These are phyloP conservation scores for Tetrax tetrax DNA, from an alignment of 2,113 vertebrate species.

Conservation along the genomic window DNA sequence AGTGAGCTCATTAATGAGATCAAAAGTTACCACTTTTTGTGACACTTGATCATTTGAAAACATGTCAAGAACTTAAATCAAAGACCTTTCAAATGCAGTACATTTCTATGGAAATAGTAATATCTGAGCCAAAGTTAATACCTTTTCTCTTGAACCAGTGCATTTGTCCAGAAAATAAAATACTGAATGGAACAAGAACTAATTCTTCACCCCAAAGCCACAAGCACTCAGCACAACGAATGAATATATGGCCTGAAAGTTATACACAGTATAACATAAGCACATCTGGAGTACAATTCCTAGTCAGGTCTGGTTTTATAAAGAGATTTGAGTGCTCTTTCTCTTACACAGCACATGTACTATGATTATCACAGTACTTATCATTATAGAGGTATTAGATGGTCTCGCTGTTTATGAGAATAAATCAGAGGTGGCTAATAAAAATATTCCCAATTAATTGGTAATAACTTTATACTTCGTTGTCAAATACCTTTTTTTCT, in stretches of 20 bases:
- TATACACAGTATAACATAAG: background rate
- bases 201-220: background rate
- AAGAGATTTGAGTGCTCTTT: background rate
- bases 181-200: background rate
- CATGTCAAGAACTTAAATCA: conserved; percentile 36
- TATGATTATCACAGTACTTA: background rate
- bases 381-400: background rate
- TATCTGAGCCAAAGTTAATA: conserved; percentile 7
- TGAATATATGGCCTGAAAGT: background rate
- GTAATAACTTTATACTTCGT: background rate
- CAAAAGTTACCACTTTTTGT: conserved; percentile 49
- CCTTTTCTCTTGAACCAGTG: background rate
- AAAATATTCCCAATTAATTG: background rate
- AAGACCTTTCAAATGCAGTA: conserved; percentile 32
- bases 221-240: background rate
- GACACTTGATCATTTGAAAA: conserved; percentile 57
- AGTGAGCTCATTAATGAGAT: conserved; percentile 56
- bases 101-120: conserved; percentile 23
- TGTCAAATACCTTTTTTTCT: background rate
- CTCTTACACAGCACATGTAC: background rate
- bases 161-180: conserved; percentile 33
- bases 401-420: background rate
- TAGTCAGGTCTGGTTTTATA: background rate
- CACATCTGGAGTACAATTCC: background rate
- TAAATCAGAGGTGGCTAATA: background rate